A percentile compares a stretch with the other conserved stretches of the same genome.
phyloP scores from a whole-genome alignment of 2,888 invertebrate genomes.

The Andrena trimmerana region DNA sequence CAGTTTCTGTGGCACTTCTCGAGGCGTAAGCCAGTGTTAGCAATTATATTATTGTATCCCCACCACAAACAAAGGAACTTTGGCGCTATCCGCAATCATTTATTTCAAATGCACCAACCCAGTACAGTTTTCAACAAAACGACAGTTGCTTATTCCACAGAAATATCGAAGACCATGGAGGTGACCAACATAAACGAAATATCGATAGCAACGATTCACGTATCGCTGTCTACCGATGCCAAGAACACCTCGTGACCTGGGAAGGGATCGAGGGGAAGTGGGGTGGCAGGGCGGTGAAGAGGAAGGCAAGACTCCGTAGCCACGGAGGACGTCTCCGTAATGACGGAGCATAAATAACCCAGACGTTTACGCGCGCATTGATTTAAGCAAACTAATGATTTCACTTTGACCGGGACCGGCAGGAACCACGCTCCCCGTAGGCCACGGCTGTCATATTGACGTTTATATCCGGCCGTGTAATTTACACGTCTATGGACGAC shows the following conservation, averaged over 20 bases:
- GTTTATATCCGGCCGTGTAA: conserved; percentile 83
- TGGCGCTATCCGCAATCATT: no score
- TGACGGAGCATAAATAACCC: conserved; percentile 85
- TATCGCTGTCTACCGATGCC: conserved; percentile 31
- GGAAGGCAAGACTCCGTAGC: conserved; percentile 70
- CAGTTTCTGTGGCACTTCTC: no score
- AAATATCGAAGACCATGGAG: background rate
- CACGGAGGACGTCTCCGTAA: conserved; percentile 83
- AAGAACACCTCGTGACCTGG: conserved; percentile 32
- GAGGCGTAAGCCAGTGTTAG: no score
- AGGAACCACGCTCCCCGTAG: conserved; percentile 54
- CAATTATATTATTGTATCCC: no score
- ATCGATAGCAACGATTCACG: background rate
- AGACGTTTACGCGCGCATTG: conserved; percentile 85
- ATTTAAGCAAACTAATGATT: conserved; percentile 86
- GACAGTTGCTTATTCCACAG: background rate
- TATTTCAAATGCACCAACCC: no score
- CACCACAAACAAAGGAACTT: no score
- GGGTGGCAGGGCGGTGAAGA: conserved; percentile 45
- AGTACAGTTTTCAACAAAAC: no score
- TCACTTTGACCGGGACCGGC: conserved; percentile 83
- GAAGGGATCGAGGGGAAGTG: conserved; percentile 57
- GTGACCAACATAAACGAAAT: background rate
- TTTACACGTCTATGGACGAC: conserved; percentile 84
- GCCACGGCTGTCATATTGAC: conserved; percentile 83